A percentile compares a stretch with the other conserved stretches of the same genome.
phyloP scores from a whole-genome alignment of 1,140 invertebrate species.

The Meloidogyne exigua region DNA sequence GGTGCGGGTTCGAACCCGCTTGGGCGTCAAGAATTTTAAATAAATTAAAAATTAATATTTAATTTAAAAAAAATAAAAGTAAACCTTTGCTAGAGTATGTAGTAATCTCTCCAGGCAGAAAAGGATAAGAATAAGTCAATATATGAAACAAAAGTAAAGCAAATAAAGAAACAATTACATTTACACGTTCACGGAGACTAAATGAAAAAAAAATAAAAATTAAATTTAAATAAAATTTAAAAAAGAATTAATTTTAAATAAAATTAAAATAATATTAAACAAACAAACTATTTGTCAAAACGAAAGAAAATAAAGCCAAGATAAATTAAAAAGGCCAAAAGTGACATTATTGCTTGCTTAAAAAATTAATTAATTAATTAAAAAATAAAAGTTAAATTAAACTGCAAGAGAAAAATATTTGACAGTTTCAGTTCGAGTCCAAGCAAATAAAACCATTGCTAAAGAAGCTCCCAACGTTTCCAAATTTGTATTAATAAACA shows the following conservation, averaged over 20 bases:
- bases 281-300: constrained; percentile 39
- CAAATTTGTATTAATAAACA: constrained; percentile 47
- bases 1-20: neutral
- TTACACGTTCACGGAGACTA: constrained; percentile 32
- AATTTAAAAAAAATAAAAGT: neutral
- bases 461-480: constrained; percentile 46
- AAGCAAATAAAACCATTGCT: constrained; percentile 45
- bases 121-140: constrained; percentile 39
- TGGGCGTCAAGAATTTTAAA: neutral
- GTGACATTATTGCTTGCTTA: constrained; percentile 35
- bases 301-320: constrained; percentile 42
- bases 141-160: constrained; percentile 34
- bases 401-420: constrained; percentile 34
- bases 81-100: constrained; percentile 25
- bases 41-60: neutral
- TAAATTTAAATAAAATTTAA: neutral
- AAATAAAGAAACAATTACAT: constrained; percentile 25
- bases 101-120: constrained; percentile 32
- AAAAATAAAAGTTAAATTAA: neutral
- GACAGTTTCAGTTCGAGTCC: constrained; percentile 34
- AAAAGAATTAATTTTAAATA: neutral
- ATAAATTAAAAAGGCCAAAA: constrained; percentile 39
- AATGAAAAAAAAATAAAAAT: constrained; percentile 6
- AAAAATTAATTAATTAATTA: too few species aligned
- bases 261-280: constrained; percentile 4